Percentiles rank a stretch among this genome's conserved stretches.
Evolutionary conservation across 1,140 invertebrate species (phyloP).

Genomic region (Tigriopus japonicus): DNA sequence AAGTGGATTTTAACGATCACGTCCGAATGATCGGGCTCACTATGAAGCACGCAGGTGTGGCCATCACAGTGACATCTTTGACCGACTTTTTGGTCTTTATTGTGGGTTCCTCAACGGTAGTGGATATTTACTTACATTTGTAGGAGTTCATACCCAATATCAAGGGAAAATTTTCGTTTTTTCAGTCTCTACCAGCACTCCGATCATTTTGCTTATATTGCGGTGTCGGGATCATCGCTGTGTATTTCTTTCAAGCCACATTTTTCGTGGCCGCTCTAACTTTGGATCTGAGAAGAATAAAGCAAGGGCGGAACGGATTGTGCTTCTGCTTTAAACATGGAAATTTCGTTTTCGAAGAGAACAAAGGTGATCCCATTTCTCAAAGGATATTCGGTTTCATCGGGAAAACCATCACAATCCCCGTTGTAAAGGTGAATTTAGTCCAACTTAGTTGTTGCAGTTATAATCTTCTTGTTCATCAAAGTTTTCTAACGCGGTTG

Average conservation of each 20-base stretch:
- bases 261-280: constrained; percentile 37
- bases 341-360: constrained; percentile 29
- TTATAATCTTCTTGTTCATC: too few species aligned
- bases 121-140: background rate
- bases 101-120: constrained; percentile 37
- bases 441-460: too few species aligned
- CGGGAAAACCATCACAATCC: constrained; percentile 27
- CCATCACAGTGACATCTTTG: constrained; percentile 45
- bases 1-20: constrained; percentile 16
- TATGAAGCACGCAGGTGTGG: constrained; percentile 37
- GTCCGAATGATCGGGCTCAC: constrained; percentile 27
- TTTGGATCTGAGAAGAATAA: constrained; percentile 31
- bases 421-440: constrained; percentile 16
- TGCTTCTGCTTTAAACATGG: constrained; percentile 24
- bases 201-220: constrained; percentile 33
- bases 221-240: constrained; percentile 29
- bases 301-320: constrained; percentile 29
- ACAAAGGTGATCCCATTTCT: constrained; percentile 29
- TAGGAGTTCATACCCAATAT: too few species aligned
- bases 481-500: too few species aligned
- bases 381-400: constrained; percentile 28
- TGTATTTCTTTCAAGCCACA: constrained; percentile 34
- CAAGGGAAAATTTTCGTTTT: background rate
- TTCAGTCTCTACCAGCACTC: constrained; percentile 27
- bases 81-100: constrained; percentile 44